phyloP scores from a whole-genome alignment of 2,888 invertebrate genomes.

The Trichacis sp. region DNA sequence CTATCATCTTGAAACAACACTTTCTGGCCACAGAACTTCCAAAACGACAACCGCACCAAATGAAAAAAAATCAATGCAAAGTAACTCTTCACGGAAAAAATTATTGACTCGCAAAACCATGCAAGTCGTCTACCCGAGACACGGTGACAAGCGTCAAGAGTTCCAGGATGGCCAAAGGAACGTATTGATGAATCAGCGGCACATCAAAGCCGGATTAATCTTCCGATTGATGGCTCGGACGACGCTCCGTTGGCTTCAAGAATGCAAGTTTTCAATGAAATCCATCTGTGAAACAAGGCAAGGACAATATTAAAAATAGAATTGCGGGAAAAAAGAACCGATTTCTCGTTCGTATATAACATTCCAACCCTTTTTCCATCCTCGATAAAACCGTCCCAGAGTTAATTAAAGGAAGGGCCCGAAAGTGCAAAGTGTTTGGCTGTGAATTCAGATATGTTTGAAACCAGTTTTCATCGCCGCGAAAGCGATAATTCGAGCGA shows the following conservation, averaged over 20 bases:
- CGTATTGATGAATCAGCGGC: constrained; percentile 43
- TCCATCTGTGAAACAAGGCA: no score
- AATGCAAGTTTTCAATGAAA: constrained; percentile 46
- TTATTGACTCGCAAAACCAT: constrained; percentile 57
- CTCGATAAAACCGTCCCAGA: not conserved
- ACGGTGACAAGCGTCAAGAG: constrained; percentile 65
- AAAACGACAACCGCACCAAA: no score
- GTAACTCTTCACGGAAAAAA: no score
- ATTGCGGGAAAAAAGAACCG: not conserved
- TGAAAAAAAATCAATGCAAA: constrained; percentile 39
- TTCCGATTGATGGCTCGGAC: constrained; percentile 42
- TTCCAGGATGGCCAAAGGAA: constrained; percentile 42
- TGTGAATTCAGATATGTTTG: constrained; percentile 4
- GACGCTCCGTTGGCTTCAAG: constrained; percentile 48
- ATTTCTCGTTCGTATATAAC: no score
- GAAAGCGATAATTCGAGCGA: constrained; percentile 20
- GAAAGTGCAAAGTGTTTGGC: constrained; percentile 1
- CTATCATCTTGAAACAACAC: no score
- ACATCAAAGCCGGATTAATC: constrained; percentile 48
- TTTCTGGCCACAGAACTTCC: no score
- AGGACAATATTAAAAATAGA: not conserved
- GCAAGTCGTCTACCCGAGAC: constrained; percentile 57
- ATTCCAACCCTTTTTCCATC: no score
- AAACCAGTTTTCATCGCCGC: constrained; percentile 4
- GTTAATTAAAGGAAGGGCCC: not conserved